A percentile compares a stretch with the other conserved stretches of the same genome.
These are phyloP conservation scores for Thamnophis sirtalis DNA, from an alignment of 2,113 vertebrate genomes.

Conservation along the genomic window DNA sequence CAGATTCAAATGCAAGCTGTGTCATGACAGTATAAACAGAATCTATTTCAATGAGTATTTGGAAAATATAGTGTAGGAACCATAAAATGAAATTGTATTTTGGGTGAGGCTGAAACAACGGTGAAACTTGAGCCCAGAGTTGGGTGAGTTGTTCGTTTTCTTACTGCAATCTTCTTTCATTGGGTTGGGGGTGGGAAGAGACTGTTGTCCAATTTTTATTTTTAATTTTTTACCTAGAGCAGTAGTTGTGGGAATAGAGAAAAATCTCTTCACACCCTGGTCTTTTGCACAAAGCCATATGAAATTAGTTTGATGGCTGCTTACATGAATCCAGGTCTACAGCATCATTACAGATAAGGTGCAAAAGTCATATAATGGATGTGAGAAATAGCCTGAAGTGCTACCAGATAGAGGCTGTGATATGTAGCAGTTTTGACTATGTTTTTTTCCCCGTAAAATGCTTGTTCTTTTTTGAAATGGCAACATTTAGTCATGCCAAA, in stretches of 20 bases:
- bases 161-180: background rate
- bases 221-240: background rate
- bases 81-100: background rate
- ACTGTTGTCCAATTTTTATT: background rate
- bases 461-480: conserved; percentile 20
- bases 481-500: conserved; percentile 21
- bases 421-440: background rate
- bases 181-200: background rate
- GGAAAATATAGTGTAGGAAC: background rate
- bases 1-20: background rate
- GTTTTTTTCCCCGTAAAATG: background rate
- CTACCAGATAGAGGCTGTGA: background rate
- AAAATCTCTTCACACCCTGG: background rate
- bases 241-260: background rate
- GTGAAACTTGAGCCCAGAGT: background rate
- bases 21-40: too few relatives aligned
- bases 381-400: background rate
- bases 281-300: background rate
- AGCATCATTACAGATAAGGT: background rate
- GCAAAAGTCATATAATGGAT: background rate
- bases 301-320: background rate
- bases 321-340: background rate
- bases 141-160: background rate
- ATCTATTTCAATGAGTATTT: background rate
- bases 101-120: background rate